Percentiles rank a stretch among this genome's conserved stretches.
phyloP scores from a whole-genome alignment of 2,797 vertebrate genomes.

The Tadarida brasiliensis region DNA sequence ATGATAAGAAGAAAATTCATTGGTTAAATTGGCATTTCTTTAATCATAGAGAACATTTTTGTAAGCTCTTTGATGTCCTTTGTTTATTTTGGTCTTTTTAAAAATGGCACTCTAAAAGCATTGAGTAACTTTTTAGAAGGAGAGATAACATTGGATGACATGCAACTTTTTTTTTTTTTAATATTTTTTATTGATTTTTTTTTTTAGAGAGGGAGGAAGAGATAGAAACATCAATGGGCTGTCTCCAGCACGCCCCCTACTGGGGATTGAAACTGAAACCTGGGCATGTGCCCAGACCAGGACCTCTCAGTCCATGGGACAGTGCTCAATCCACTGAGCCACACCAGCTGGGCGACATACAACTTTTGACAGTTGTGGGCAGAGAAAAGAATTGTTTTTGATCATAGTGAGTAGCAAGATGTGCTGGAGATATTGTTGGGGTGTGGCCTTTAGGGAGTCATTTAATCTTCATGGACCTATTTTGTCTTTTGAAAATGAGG shows the following conservation, averaged over 20 bases:
- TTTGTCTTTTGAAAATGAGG: neutral
- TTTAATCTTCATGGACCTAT: neutral
- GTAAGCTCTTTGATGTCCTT: neutral
- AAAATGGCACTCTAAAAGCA: neutral
- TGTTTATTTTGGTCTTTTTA: neutral
- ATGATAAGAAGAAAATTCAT: neutral
- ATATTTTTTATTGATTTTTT: no score
- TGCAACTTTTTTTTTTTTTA: neutral
- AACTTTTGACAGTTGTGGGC: neutral
- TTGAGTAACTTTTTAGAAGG: neutral
- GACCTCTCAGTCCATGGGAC: no score
- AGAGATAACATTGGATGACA: neutral
- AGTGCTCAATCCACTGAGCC: no score
- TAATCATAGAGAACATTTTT: neutral
- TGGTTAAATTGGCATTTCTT: neutral
- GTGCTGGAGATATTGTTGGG: neutral
- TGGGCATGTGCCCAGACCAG: no score
- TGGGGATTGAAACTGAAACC: no score
- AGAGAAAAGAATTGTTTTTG: no score
- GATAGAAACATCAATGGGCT: no score
- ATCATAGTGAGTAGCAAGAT: neutral
- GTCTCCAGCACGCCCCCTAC: no score
- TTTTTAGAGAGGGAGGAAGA: no score
- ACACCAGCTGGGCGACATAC: neutral
- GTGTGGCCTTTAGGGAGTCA: neutral